Base-by-base conservation (phyloP, 2,113 vertebrate genomes). In the Pteruthius melanotis region DNA sequence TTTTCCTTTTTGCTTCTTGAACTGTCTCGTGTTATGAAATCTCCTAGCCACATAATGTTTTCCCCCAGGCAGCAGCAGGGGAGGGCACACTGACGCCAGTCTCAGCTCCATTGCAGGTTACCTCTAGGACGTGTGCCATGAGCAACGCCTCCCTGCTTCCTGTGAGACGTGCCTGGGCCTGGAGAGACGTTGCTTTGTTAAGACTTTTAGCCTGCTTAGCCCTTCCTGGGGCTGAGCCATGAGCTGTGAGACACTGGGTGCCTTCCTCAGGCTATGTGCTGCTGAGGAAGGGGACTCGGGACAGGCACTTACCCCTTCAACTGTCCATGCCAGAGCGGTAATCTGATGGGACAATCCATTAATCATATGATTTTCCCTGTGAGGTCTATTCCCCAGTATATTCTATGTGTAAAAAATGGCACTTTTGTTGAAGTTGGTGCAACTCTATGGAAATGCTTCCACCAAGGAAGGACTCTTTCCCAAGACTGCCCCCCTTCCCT, bases 141-240 rank as follows among this genome's bases (percentile, higher is more conserved):
- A 84, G 24, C 69, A 81, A 68, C 1, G 1, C 40, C 44, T 57
- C 57, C 30, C 39, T 37, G 3, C 21, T 13, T 83, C 60, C 42
- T 37, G 42, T 60, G 68, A 50, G 74, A 60, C 5, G 5, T 35
- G 42, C 39, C 54, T 42, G 35, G 65, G 28, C n/a, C 83, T 72
- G 66, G 26, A 75, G 31, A 78, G 26, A 4, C 5, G 42, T 74
- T 59, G 45, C 83, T 77, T 83, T 78, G 74, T 66, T 95, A 86
- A 91, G 75, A 77, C 22, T n/a, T 91, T 84, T 53, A 87, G 56
- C 31, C 78, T 91, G 60, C 86, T 92, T 86, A 92, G 77, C 86
- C 52, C 63, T 90, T 64, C 33, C 76, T 86, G 26, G 76, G 52
- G 45, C 93, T 78, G 71, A 85, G 74, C 53, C 89, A 39, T 15